phyloP scores from a whole-genome alignment of 2,113 vertebrate species.

The Columbina picui region DNA sequence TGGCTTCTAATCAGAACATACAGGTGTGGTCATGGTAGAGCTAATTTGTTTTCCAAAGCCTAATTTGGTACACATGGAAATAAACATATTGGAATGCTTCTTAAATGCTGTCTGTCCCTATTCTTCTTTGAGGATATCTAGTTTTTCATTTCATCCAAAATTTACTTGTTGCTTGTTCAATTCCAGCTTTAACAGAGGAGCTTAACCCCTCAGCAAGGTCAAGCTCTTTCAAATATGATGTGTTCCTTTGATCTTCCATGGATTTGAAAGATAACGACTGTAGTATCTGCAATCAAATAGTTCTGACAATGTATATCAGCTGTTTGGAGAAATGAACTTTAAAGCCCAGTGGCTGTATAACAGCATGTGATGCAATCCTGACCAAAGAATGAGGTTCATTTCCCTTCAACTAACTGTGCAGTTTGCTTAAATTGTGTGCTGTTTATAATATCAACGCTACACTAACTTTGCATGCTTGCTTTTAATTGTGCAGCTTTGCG shows the following conservation, averaged over 20 bases:
- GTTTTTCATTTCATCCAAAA: conserved; percentile 10
- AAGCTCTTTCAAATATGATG: neutral
- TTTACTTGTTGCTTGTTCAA: neutral
- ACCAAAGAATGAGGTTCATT: neutral
- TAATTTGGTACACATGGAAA: conserved; percentile 62
- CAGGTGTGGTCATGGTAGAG: conserved; percentile 20
- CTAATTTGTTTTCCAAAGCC: conserved; percentile 26
- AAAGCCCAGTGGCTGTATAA: neutral
- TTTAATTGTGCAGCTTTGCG: neutral
- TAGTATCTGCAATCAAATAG: neutral
- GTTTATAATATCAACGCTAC: neutral
- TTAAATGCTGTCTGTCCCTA: conserved; percentile 15
- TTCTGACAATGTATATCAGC: neutral
- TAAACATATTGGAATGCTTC: conserved; percentile 36
- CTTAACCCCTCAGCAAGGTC: neutral
- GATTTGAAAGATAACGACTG: neutral
- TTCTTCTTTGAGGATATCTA: neutral
- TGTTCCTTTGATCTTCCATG: neutral
- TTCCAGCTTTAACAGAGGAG: neutral
- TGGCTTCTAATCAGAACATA: conserved; percentile 48
- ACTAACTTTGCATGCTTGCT: neutral
- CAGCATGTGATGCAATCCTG: neutral
- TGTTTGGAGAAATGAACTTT: conserved; percentile 8
- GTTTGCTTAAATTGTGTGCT: neutral
- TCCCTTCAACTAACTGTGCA: neutral